phyloP scores from a whole-genome alignment of 2,113 vertebrate genomes.

The Catharus bicknelli region DNA sequence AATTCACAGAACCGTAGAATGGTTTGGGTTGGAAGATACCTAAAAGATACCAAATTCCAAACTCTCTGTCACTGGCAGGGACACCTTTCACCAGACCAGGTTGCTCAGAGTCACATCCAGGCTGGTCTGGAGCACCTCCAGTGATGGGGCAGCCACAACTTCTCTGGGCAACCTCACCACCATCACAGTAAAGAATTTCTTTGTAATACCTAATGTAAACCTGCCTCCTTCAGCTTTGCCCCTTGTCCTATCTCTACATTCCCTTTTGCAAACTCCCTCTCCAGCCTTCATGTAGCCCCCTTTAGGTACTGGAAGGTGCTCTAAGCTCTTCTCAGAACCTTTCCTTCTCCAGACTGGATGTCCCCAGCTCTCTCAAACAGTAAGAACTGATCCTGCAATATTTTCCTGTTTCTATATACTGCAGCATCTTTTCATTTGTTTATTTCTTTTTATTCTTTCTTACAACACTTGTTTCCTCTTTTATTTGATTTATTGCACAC shows the following conservation, averaged over 20 bases:
- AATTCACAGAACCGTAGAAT: background rate
- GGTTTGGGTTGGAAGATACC: background rate
- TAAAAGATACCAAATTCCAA: background rate
- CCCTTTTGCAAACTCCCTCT: background rate
- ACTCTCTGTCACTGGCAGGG: background rate
- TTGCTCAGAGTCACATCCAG: background rate
- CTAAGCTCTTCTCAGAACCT: rapidly evolving
- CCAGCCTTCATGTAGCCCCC: background rate
- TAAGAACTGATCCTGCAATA: background rate
- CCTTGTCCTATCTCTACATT: background rate
- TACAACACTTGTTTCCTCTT: background rate
- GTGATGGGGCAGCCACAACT: background rate
- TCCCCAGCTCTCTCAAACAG: background rate
- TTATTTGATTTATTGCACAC: background rate
- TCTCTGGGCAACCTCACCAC: background rate
- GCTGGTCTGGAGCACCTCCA: background rate
- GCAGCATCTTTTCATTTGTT: background rate
- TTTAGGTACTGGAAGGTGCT: background rate
- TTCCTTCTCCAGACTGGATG: background rate
- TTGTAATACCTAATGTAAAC: background rate
- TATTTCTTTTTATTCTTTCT: background rate
- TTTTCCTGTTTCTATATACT: background rate
- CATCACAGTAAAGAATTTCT: background rate
- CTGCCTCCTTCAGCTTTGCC: background rate
- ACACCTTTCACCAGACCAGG: background rate